These are phyloP conservation scores for Dipodomys merriami DNA, from an alignment of 2,113 vertebrate species.

Conservation along the genomic window DNA sequence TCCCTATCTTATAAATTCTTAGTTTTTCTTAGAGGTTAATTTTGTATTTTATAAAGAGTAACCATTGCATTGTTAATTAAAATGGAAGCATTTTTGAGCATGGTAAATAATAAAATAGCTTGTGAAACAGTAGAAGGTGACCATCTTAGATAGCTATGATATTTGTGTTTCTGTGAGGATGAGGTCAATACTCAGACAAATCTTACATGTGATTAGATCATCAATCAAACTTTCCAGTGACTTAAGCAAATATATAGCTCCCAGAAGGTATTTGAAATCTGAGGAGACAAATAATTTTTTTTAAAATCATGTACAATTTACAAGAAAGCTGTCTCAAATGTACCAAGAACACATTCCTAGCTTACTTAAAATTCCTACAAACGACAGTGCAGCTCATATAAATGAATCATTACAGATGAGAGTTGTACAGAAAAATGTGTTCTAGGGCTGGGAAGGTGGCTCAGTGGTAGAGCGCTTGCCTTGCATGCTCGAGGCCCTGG, in stretches of 20 bases:
- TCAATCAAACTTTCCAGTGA: neutral
- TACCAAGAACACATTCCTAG: neutral
- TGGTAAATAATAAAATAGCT: neutral
- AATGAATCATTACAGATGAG: neutral
- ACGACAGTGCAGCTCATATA: neutral
- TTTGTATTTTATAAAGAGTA: slow-evolving; percentile 7
- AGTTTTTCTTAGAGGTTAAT: neutral
- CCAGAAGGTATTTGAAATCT: neutral
- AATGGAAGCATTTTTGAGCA: neutral
- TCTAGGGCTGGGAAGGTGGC: too few species aligned
- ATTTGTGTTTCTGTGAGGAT: neutral
- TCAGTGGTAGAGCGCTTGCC: too few species aligned
- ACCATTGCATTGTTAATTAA: neutral
- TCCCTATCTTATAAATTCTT: neutral
- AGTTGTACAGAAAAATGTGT: neutral
- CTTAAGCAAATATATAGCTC: neutral
- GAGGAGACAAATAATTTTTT: neutral
- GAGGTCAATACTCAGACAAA: neutral
- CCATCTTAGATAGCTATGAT: neutral
- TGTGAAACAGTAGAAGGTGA: neutral
- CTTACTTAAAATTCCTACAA: neutral
- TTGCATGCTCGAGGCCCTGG: too few species aligned
- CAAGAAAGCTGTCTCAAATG: neutral
- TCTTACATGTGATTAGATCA: neutral
- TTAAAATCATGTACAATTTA: neutral